A percentile compares a stretch with the other conserved stretches of the same genome.
phyloP scores from a whole-genome alignment of 2,113 vertebrate genomes.

The Marmota monax region DNA sequence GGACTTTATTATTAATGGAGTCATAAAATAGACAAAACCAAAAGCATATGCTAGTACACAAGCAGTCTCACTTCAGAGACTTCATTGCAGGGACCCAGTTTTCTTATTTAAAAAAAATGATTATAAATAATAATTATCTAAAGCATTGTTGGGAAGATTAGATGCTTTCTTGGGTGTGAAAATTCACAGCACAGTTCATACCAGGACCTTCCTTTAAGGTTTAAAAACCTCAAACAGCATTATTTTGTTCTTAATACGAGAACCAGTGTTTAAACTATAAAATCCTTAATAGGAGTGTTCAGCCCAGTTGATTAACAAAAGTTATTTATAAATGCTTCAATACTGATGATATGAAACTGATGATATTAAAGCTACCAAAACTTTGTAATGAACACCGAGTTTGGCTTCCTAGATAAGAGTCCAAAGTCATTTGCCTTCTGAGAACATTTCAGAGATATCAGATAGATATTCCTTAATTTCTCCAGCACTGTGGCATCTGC shows the following conservation, averaged over 20 bases:
- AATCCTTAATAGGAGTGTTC: conserved; percentile 61
- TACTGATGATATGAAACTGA: conserved; percentile 60
- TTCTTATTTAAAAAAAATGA: conserved; percentile 40
- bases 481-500: not conserved
- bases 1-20: not conserved
- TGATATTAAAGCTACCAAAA: conserved; percentile 66
- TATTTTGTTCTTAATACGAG: conserved; percentile 63
- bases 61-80: conserved; percentile 19
- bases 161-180: not conserved
- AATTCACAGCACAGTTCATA: conserved; percentile 6
- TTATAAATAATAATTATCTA: conserved; percentile 35
- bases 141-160: not conserved
- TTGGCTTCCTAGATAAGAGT: conserved; percentile 43
- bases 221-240: conserved; percentile 45
- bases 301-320: conserved; percentile 63
- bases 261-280: conserved; percentile 52
- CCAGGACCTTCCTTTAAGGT: not conserved
- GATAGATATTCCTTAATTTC: not conserved
- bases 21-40: conserved; percentile 66
- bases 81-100: not conserved
- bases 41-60: not conserved
- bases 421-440: conserved; percentile 57
- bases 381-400: conserved; percentile 62
- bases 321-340: conserved; percentile 69
- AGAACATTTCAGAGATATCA: not conserved